Evolutionary conservation across 2,113 vertebrate genomes (phyloP).

Genomic region (Dolichallabes microphthalmus): DNA sequence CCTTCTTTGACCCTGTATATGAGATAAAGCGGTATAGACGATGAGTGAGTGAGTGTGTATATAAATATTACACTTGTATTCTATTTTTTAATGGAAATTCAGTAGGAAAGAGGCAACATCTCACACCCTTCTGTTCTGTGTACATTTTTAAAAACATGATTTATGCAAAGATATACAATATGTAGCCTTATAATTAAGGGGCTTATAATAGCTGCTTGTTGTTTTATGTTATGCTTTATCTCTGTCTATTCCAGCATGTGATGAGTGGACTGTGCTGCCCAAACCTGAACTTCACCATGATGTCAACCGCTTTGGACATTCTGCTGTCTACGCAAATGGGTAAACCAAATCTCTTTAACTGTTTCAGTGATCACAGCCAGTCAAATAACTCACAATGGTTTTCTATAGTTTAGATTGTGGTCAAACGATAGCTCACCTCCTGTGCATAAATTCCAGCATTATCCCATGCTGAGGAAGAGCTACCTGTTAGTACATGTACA

Average conservation of each 20-base stretch:
- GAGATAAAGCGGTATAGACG: too few relatives aligned
- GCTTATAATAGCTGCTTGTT: not conserved
- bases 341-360: slow-evolving; percentile 60
- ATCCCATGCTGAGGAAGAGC: not conserved
- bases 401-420: not conserved
- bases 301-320: slow-evolving; percentile 94
- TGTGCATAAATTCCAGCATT: not conserved
- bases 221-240: not conserved
- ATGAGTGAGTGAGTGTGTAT: too few relatives aligned
- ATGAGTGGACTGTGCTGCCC: slow-evolving; percentile 87
- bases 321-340: slow-evolving; percentile 84
- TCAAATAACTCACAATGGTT: not conserved
- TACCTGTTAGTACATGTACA: not conserved
- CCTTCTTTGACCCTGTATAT: too few relatives aligned
- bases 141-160: not conserved
- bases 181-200: not conserved
- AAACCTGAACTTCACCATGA: slow-evolving; percentile 83
- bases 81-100: not conserved
- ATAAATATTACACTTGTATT: not conserved
- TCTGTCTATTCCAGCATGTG: slow-evolving; percentile 76
- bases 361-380: not conserved
- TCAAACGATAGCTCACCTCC: not conserved
- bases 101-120: not conserved
- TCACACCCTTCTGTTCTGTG: not conserved
- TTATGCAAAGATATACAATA: not conserved